phyloP scores from a whole-genome alignment of 2,888 invertebrate species.

The Ligdia adustata region DNA sequence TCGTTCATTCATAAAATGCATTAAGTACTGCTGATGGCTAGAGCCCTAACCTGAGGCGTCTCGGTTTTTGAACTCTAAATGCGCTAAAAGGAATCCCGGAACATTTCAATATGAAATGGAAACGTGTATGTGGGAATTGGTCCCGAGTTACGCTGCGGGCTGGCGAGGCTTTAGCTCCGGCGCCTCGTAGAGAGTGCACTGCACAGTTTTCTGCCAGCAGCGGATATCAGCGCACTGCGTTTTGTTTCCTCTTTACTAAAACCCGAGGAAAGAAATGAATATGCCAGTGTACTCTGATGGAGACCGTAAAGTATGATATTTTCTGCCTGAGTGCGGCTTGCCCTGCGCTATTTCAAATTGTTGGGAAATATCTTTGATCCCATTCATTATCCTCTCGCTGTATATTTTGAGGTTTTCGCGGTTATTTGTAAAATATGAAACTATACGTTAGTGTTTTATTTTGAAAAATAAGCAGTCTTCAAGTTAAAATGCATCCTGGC shows the following conservation, averaged over 20 bases:
- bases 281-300: conserved; percentile 41
- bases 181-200: conserved; percentile 37
- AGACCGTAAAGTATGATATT: conserved; percentile 32
- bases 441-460: no score
- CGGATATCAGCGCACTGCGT: conserved; percentile 51
- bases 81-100: conserved; percentile 63
- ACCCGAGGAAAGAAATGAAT: conserved; percentile 52
- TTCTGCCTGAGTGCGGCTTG: conserved; percentile 22
- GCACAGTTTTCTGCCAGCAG: conserved; percentile 54
- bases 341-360: conserved; percentile 19
- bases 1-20: conserved; percentile 78
- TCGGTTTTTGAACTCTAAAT: conserved; percentile 63
- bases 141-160: conserved; percentile 64
- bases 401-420: no score
- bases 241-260: conserved; percentile 66
- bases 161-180: conserved; percentile 60
- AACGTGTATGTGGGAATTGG: conserved; percentile 71
- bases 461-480: no score
- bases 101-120: conserved; percentile 65
- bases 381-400: no score
- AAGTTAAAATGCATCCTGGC: no score
- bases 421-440: no score
- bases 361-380: conserved; percentile 12
- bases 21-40: conserved; percentile 61
- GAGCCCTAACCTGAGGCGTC: conserved; percentile 54